These are phyloP conservation scores for Lutraria lutraria DNA, from an alignment of 2,888 invertebrate species.

Conservation along the genomic window DNA sequence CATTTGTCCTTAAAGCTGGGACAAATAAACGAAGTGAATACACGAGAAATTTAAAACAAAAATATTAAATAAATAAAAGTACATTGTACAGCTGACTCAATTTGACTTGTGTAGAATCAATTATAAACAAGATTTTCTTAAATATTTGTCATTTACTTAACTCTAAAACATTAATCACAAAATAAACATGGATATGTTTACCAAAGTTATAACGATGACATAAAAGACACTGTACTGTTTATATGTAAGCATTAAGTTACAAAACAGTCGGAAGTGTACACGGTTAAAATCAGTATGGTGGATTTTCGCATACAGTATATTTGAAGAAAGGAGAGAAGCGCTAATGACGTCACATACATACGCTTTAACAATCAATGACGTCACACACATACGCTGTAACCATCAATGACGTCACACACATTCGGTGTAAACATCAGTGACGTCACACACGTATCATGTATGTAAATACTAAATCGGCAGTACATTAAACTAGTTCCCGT, in stretches of 20 bases:
- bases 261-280: background rate
- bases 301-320: background rate
- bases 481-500: no score
- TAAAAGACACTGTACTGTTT: background rate
- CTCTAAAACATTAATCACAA: background rate
- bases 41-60: no score
- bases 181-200: background rate
- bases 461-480: no score
- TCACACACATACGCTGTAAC: no score
- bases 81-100: background rate
- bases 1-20: no score
- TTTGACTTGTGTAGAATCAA: background rate
- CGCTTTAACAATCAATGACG: background rate
- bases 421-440: no score
- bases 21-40: no score
- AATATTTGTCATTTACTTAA: background rate
- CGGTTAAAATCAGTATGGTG: background rate
- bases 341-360: background rate
- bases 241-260: background rate
- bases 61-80: background rate
- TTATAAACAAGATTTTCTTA: background rate
- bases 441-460: no score
- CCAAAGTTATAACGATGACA: background rate
- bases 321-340: background rate
- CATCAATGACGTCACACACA: no score